Evolutionary conservation across 2,888 invertebrate genomes (phyloP), one percentile per base, ranked within the genome.

Genomic region (Drosophila prolongata): DNA sequence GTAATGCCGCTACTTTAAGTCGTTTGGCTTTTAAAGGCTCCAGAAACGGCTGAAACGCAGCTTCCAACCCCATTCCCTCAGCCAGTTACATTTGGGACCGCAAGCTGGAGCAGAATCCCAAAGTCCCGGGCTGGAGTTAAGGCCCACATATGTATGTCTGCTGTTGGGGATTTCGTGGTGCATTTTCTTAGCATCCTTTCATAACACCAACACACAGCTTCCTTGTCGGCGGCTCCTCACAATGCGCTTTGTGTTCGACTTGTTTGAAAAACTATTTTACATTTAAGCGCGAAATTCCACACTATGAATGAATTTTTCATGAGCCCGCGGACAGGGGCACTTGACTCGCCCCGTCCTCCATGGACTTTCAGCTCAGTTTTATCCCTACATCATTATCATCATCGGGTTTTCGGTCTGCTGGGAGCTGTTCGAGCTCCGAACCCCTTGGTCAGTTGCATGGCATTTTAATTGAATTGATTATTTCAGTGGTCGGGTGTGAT

Each of bases 1-100:
- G 88, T 89, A 84, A 84, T 89, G 87, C 89, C 87, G 89, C 88
- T 87, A 89, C 87, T 89, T 85, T 89, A 85, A 89, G 85, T 84
- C 72, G 75, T 54, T 76, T 84, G 87, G 85, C 78, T 80, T 71
- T 83, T 89, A 89, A 83, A 89, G 86, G 86, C 42, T 49, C 47
- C 34, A 38, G 38, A 54, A 65, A 53, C 47, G 66, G 70, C 76
- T 14, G 47, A 30, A 67, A 74, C 70, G 79, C 81, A 85, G 86
- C 76, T 85, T 82, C 71, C 68, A 85, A 70, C 68, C 58, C 57
- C 59, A 46, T 1, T 4, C 44, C 67, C 67, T 30, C n/a, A 19
- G 56, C 49, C 44, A 72, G 57, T 68, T 67, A 69, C 74, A 74
- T 70, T 67, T 79, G 65, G 60, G 73, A 47, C 30, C 6, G 30